Conservation (phyloP, 2,113 vertebrate genomes). For the Uropsilus gracilis region DNA sequence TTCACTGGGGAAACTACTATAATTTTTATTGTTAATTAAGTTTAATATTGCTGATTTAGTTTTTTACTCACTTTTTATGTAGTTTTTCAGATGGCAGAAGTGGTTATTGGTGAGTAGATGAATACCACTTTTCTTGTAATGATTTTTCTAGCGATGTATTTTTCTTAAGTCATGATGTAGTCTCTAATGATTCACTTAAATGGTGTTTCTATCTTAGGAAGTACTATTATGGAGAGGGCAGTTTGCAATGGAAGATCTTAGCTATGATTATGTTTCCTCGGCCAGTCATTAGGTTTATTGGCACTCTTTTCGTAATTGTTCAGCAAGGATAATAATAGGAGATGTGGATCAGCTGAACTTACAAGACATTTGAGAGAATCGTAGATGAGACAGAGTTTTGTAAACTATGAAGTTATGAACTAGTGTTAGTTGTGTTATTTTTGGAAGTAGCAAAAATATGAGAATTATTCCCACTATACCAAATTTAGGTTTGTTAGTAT, state of each 20-base stretch:
- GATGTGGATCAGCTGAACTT: neutral
- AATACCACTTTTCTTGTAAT: neutral
- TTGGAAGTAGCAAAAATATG: neutral
- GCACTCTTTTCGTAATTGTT: neutral
- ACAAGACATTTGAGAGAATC: neutral
- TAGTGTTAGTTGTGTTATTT: neutral
- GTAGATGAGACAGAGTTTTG: neutral
- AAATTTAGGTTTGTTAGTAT: neutral
- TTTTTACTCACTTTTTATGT: neutral
- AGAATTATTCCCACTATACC: neutral
- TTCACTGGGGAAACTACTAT: neutral
- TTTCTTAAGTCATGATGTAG: neutral
- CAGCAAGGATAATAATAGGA: neutral
- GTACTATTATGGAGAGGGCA: neutral
- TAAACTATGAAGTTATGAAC: neutral
- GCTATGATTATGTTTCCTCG: neutral
- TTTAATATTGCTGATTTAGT: neutral
- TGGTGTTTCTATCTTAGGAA: neutral
- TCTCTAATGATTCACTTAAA: neutral
- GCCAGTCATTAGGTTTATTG: neutral
- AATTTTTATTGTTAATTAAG: slow-evolving; percentile 24
- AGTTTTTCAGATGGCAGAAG: neutral
- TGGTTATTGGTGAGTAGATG: neutral
- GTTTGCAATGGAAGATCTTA: neutral
- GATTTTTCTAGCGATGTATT: neutral